These are phyloP conservation scores for Nettapus auritus DNA, from an alignment of 2,113 vertebrate genomes.

Conservation along the genomic window DNA sequence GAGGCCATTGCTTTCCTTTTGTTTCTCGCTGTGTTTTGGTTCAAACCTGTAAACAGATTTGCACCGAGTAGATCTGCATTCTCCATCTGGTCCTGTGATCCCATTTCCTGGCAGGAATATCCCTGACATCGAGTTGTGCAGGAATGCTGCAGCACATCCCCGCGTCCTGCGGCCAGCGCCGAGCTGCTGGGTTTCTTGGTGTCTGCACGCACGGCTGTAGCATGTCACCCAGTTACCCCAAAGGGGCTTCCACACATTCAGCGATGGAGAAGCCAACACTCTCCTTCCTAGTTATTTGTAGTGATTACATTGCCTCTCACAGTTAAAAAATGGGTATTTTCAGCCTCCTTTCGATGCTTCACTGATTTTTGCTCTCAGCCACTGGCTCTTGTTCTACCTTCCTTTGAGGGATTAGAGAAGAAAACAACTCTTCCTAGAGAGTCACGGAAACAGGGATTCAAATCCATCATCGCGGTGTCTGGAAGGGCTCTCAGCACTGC, in stretches of 20 bases:
- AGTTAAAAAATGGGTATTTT: neutral
- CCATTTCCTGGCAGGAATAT: conserved; percentile 45
- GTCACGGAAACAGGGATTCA: neutral
- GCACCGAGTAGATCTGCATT: neutral
- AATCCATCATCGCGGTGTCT: neutral
- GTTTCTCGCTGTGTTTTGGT: neutral
- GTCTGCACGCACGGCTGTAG: neutral
- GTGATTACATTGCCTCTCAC: neutral
- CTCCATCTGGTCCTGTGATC: conserved; percentile 23
- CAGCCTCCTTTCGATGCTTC: neutral
- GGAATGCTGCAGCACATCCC: neutral
- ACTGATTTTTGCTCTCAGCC: conserved; percentile 3
- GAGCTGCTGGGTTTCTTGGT: neutral
- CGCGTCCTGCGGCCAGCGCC: accelerated
- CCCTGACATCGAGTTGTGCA: neutral
- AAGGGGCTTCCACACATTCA: conserved; percentile 13
- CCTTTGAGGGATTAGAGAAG: neutral
- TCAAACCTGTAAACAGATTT: conserved; percentile 39
- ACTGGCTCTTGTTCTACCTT: neutral
- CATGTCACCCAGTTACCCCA: neutral
- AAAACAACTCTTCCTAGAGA: neutral
- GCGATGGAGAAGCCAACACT: neutral
- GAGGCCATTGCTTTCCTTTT: neutral
- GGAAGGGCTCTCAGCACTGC: accelerated
- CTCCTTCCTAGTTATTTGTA: neutral